phyloP scores from a whole-genome alignment of 2,888 invertebrate species.

The Pristionchus mayeri region DNA sequence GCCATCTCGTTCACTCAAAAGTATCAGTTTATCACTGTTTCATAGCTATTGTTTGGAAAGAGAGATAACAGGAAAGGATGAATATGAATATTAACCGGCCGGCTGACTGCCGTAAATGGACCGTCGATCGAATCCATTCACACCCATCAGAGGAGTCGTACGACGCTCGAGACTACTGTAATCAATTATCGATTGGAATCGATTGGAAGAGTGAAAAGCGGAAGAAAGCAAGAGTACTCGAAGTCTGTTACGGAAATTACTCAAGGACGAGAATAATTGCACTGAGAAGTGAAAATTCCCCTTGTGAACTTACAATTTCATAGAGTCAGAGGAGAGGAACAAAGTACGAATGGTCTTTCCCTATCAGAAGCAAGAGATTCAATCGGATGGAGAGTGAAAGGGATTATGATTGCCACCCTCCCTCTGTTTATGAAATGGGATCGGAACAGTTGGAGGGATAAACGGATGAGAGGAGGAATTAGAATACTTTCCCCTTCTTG shows the following conservation, averaged over 20 bases:
- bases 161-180: conserved; percentile 44
- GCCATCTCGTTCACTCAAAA: not conserved
- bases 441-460: conserved; percentile 16
- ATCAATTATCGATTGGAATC: conserved; percentile 25
- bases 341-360: not conserved
- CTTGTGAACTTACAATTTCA: conserved; percentile 19
- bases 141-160: conserved; percentile 63
- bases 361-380: not conserved
- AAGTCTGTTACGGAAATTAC: not conserved
- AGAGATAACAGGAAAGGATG: too few relatives aligned
- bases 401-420: conserved; percentile 42
- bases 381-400: conserved; percentile 26
- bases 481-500: conserved; percentile 41
- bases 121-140: conserved; percentile 65
- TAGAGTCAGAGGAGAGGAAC: not conserved
- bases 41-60: too few relatives aligned
- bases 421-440: conserved; percentile 40
- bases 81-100: not conserved
- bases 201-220: not conserved
- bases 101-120: conserved; percentile 35
- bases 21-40: too few relatives aligned
- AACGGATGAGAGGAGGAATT: conserved; percentile 30
- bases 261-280: not conserved
- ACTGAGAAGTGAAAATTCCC: not conserved
- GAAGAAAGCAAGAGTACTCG: not conserved